These are phyloP conservation scores for Caenorhabditis zanzibari DNA, from an alignment of 2,888 invertebrate genomes.

Conservation along the genomic window DNA sequence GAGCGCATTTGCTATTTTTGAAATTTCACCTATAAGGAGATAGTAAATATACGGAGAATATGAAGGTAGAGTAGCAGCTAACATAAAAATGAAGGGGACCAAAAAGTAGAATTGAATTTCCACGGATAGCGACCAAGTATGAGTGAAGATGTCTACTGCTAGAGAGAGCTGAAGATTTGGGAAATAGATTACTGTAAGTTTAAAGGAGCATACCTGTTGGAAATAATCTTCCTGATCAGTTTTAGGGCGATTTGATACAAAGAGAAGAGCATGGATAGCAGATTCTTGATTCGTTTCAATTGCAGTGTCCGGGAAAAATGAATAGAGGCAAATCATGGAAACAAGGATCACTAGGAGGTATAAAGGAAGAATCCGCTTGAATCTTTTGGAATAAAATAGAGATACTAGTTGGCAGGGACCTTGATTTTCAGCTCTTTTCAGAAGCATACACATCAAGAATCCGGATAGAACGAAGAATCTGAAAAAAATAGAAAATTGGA, in stretches of 20 bases:
- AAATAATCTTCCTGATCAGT: constrained; percentile 28
- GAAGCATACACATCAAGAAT: constrained; percentile 26
- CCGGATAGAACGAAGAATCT: constrained; percentile 22
- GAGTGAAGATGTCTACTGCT: constrained; percentile 49
- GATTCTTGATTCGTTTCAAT: constrained; percentile 32
- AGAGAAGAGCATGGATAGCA: constrained; percentile 24
- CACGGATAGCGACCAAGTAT: constrained; percentile 53
- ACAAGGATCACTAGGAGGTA: constrained; percentile 16
- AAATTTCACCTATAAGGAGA: neutral
- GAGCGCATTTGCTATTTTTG: neutral
- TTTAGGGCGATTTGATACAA: constrained; percentile 5
- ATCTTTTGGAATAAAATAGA: constrained; percentile 25
- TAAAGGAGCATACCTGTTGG: neutral
- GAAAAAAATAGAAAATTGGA: neutral
- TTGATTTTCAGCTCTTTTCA: constrained; percentile 29
- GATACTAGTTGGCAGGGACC: neutral
- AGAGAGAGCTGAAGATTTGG: constrained; percentile 16
- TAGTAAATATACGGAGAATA: neutral
- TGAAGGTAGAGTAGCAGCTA: neutral
- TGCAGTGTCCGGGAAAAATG: constrained; percentile 24
- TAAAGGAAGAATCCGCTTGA: constrained; percentile 27
- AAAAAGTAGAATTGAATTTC: constrained; percentile 57
- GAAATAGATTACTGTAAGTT: neutral
- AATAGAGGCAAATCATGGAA: constrained; percentile 17
- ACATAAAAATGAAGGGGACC: constrained; percentile 39